Evolutionary conservation across 2,888 invertebrate genomes (phyloP), one percentile per base, ranked within the genome.

Genomic region (Chrysopilus asiliformis): DNA sequence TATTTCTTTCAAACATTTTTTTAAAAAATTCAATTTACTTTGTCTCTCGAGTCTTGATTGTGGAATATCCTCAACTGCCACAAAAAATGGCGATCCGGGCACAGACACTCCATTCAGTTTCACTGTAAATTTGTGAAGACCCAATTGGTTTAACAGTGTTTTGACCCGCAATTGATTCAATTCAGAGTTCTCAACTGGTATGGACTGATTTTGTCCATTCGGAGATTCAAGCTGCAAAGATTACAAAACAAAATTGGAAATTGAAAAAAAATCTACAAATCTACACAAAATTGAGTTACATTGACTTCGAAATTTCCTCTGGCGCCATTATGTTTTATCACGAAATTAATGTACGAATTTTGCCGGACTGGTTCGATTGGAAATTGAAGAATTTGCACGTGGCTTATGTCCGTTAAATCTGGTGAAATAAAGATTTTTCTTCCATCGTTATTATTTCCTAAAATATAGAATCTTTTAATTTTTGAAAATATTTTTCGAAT

Each of bases 221-320:
- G 60, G 60, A 38, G 47, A 53, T 46, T 60, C 60, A 5, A 59
- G 30, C 44, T 54, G 24, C 4, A 33, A 36, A 16, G 6, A 26
- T 17, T 20, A 34, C 10, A 17, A 4, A 10, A 19, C 16, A 31
- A 18, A 22, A 27, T 9, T 4, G 10, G 20, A 20, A n/a, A 28
- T 32, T 2, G n/a, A 15, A 1, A 14, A n/a, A n/a, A n/a, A n/a
- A n/a, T n/a, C n/a, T n/a, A n/a, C n/a, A n/a, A n/a, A n/a, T n/a
- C n/a, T n/a, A n/a, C n/a, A n/a, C n/a, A n/a, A n/a, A 32, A 31
- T 25, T 16, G 20, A 26, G 29, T 27, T 37, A 54, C 54, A 44
- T 57, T 57, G 13, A 56, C 56, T 47, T 58, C 59, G 35, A 60
- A 58, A 36, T 60, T 59, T 4, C 59, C 60, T 42, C 57, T 56